Conservation (phyloP, 2,113 vertebrate species). For the Python bivittatus region DNA sequence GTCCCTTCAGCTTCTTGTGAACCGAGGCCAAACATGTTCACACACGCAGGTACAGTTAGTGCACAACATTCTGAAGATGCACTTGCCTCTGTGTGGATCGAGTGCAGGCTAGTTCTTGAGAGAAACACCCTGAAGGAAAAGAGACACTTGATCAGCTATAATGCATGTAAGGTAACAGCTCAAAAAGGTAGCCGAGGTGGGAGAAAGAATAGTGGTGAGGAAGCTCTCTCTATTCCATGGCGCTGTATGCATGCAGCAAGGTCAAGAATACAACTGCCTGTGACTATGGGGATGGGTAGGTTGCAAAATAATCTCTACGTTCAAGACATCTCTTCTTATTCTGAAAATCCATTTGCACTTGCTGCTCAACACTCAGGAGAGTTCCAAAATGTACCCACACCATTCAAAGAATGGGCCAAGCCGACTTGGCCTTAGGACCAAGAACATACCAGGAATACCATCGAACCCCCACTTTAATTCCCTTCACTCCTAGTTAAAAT, state of each 20-base stretch:
- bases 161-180: background rate
- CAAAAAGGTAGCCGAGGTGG: background rate
- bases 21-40: slow-evolving; percentile 38
- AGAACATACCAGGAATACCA: background rate
- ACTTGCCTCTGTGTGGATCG: slow-evolving; percentile 60
- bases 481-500: background rate
- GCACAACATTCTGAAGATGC: slow-evolving; percentile 42
- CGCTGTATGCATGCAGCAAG: background rate
- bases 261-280: background rate
- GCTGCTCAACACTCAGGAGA: background rate
- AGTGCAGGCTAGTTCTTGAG: slow-evolving; percentile 51
- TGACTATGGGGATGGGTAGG: background rate
- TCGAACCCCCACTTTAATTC: background rate
- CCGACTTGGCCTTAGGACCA: background rate
- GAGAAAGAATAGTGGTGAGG: background rate
- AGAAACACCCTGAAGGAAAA: slow-evolving; percentile 54
- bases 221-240: background rate
- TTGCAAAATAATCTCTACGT: background rate
- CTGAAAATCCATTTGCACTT: background rate
- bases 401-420: background rate
- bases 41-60: slow-evolving; percentile 29
- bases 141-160: background rate
- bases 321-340: background rate
- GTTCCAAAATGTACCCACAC: background rate
- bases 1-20: slow-evolving; percentile 31